Evolutionary conservation across 2,888 invertebrate species (phyloP).

Genomic region (Ernsta delagoae): DNA sequence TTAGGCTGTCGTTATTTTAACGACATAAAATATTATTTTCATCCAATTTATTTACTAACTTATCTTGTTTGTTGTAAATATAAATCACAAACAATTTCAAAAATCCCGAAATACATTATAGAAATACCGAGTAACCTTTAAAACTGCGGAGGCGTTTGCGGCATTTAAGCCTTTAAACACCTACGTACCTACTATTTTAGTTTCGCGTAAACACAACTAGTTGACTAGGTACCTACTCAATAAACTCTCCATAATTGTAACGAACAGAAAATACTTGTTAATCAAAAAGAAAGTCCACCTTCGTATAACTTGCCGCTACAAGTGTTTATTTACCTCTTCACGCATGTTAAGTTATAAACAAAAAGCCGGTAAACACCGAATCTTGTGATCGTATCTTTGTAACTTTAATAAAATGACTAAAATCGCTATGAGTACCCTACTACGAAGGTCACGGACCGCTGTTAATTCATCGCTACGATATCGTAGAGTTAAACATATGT

Average conservation of each 20-base stretch:
- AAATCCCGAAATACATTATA: not conserved
- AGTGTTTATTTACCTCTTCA: constrained; percentile 77
- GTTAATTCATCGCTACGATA: constrained; percentile 51
- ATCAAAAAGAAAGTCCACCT: constrained; percentile 5
- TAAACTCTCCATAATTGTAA: too few species aligned
- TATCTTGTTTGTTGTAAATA: not conserved
- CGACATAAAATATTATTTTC: too few species aligned
- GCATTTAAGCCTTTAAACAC: not conserved
- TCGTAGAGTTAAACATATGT: constrained; percentile 73
- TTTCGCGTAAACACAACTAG: not conserved
- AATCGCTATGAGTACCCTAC: constrained; percentile 26
- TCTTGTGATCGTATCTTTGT: constrained; percentile 50
- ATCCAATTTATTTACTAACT: too few species aligned
- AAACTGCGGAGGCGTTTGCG: constrained; percentile 21
- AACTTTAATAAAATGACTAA: constrained; percentile 3
- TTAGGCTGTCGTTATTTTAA: too few species aligned
- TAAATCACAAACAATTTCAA: constrained; percentile 9
- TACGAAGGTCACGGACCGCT: constrained; percentile 46
- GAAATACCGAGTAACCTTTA: constrained; percentile 34
- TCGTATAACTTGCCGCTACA: constrained; percentile 59
- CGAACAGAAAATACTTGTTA: not conserved
- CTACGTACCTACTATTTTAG: not conserved
- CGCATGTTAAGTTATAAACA: constrained; percentile 44
- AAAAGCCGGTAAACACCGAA: constrained; percentile 46
- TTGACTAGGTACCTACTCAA: not conserved